phyloP scores from a whole-genome alignment of 2,797 vertebrate genomes.

The Pseudocheirus occidentalis region DNA sequence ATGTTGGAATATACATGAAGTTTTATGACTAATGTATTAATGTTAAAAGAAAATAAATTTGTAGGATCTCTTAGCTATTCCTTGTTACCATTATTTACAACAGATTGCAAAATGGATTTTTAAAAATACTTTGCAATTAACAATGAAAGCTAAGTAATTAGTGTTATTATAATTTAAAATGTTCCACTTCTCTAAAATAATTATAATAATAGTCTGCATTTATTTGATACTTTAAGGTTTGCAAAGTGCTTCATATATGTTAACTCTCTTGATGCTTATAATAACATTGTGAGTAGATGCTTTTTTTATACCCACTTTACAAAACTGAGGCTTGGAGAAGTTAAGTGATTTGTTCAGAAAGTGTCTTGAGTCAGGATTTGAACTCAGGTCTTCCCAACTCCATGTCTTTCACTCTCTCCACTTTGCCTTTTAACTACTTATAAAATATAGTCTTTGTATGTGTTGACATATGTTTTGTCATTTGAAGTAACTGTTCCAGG shows the following conservation, averaged over 20 bases:
- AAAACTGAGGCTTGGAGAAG: neutral
- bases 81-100: neutral
- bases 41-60: conserved; percentile 21
- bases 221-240: neutral
- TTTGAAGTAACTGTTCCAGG: neutral
- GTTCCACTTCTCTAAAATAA: neutral
- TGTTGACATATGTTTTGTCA: neutral
- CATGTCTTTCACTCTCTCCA: neutral
- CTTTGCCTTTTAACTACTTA: neutral
- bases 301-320: neutral
- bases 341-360: neutral
- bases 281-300: neutral
- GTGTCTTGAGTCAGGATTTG: neutral
- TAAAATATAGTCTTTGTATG: neutral
- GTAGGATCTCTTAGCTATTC: neutral
- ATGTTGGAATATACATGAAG: neutral
- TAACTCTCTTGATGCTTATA: neutral
- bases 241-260: neutral
- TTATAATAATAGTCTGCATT: neutral
- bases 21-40: conserved; percentile 27
- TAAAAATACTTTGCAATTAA: conserved; percentile 12
- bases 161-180: conserved; percentile 22
- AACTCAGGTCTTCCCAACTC: neutral
- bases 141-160: conserved; percentile 20
- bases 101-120: neutral